A percentile compares a stretch with the other conserved stretches of the same genome.
Evolutionary conservation across 2,113 vertebrate species (phyloP).

Genomic region (Sceloporus tristichus): DNA sequence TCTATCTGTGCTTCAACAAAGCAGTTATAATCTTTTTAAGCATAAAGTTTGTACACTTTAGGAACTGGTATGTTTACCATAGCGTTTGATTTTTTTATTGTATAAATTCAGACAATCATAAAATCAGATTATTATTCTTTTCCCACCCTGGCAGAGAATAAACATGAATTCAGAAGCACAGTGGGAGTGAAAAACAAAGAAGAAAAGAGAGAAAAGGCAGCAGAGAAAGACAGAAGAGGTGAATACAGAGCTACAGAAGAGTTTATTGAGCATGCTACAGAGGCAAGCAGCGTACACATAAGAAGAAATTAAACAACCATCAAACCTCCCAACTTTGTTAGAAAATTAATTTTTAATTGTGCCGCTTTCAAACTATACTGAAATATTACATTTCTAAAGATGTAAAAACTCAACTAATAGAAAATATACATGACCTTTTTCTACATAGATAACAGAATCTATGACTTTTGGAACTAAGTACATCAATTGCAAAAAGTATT

Average conservation of each 20-base stretch:
- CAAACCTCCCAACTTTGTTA: constrained; percentile 91
- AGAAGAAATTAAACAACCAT: constrained; percentile 88
- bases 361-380: constrained; percentile 91
- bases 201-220: constrained; percentile 82
- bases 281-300: constrained; percentile 91
- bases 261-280: constrained; percentile 99
- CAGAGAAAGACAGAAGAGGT: constrained; percentile 89
- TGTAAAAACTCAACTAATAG: constrained; percentile 92
- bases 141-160: constrained; percentile 85
- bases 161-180: constrained; percentile 86
- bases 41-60: constrained; percentile 48
- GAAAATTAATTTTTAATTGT: constrained; percentile 95
- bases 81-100: constrained; percentile 75
- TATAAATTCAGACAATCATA: constrained; percentile 71
- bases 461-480: constrained; percentile 85
- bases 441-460: constrained; percentile 86
- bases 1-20: constrained; percentile 70
- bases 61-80: constrained; percentile 66
- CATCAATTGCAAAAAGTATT: constrained; percentile 87
- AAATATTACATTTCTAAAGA: constrained; percentile 90
- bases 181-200: constrained; percentile 85
- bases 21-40: constrained; percentile 69
- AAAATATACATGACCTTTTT: constrained; percentile 90
- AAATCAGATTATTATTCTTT: constrained; percentile 71
- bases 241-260: constrained; percentile 93